Conservation (phyloP, 1,140 invertebrate genomes). For the Antheraea mylitta region DNA sequence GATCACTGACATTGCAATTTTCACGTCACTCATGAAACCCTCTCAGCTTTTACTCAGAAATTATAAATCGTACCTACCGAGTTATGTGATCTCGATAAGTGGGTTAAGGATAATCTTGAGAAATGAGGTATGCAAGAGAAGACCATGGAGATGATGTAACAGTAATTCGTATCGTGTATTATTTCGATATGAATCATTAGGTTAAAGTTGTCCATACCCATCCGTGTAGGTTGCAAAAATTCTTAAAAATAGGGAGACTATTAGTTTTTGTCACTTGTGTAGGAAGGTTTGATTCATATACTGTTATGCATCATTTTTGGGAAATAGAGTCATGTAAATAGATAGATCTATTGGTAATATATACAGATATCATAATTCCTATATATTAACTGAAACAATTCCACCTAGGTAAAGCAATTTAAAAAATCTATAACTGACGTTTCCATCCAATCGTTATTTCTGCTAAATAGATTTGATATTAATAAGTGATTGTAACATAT, state of each 20-base stretch:
- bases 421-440: too few species aligned
- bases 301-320: not conserved
- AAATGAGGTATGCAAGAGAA: slow-evolving; percentile 36
- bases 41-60: slow-evolving; percentile 47
- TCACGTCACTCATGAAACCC: slow-evolving; percentile 53
- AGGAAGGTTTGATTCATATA: slow-evolving; percentile 14
- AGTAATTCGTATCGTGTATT: not conserved
- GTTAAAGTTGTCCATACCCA: not conserved
- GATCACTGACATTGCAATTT: slow-evolving; percentile 78
- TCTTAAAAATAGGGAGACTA: slow-evolving; percentile 4
- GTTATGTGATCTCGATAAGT: slow-evolving; percentile 48
- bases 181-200: slow-evolving; percentile 11
- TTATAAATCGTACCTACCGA: slow-evolving; percentile 41
- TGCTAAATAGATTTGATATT: too few species aligned
- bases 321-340: too few species aligned
- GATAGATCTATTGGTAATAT: too few species aligned
- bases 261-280: slow-evolving; percentile 2
- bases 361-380: too few species aligned
- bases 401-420: too few species aligned
- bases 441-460: too few species aligned
- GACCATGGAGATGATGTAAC: slow-evolving; percentile 27
- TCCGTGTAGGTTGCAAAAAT: not conserved
- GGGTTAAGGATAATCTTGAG: slow-evolving; percentile 65
- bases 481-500: too few species aligned
- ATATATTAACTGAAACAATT: too few species aligned